These are phyloP conservation scores for Apis laboriosa DNA, from an alignment of 1,140 invertebrate genomes.

Conservation along the genomic window DNA sequence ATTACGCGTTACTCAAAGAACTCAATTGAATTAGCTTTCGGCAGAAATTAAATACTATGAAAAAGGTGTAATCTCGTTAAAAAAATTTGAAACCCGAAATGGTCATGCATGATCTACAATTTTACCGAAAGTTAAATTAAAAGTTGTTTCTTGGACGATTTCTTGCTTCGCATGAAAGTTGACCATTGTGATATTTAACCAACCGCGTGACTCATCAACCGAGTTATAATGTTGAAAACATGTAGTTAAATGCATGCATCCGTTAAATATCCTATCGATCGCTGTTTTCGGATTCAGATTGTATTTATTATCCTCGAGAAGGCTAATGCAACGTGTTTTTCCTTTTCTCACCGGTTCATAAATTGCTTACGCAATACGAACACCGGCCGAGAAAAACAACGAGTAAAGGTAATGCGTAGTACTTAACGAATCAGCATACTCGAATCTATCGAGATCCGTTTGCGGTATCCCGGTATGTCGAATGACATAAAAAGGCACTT, in stretches of 20 bases:
- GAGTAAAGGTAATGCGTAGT: neutral
- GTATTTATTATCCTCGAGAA: neutral
- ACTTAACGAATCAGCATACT: neutral
- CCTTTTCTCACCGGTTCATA: neutral
- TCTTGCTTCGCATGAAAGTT: no score
- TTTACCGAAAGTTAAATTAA: no score
- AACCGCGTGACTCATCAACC: neutral
- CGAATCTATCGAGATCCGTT: neutral
- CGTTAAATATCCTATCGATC: neutral
- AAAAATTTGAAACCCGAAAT: no score
- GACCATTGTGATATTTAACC: no score
- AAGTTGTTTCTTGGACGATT: no score
- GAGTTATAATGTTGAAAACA: neutral
- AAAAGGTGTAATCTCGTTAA: no score
- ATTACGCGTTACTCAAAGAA: no score
- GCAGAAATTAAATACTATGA: no score
- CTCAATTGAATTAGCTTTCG: no score
- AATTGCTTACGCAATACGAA: neutral
- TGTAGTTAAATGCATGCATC: no score
- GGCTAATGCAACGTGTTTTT: neutral
- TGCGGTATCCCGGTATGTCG: neutral
- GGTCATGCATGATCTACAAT: no score
- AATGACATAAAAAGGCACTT: no score
- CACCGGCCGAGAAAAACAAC: neutral
- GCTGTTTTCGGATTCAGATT: neutral